Evolutionary conservation across 1,140 invertebrate species (phyloP).

Genomic region (Dryas iulia): DNA sequence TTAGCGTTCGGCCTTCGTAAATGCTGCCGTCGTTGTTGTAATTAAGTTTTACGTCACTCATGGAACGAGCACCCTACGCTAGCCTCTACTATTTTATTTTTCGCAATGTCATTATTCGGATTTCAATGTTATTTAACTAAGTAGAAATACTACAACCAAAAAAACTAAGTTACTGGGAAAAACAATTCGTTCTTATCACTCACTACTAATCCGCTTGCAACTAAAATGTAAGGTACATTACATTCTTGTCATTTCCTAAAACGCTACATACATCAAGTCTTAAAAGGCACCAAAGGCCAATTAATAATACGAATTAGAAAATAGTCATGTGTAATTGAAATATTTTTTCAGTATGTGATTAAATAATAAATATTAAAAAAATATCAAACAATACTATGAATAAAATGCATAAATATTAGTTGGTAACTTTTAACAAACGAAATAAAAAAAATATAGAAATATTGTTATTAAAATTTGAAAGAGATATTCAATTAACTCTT

Average conservation of each 20-base stretch:
- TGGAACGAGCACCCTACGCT: slow-evolving; percentile 65
- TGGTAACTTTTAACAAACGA: too few relatives aligned
- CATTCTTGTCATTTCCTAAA: too few relatives aligned
- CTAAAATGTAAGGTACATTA: not conserved
- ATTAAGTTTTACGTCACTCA: slow-evolving; percentile 77
- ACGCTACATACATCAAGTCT: not conserved
- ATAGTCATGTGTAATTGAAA: too few relatives aligned
- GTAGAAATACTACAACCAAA: not conserved
- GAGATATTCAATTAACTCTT: not conserved
- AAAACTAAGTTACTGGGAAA: not conserved
- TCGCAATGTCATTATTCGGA: slow-evolving; percentile 54
- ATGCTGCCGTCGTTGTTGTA: slow-evolving; percentile 68
- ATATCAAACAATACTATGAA: too few relatives aligned
- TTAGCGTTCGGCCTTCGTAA: slow-evolving; percentile 65
- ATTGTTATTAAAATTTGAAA: not conserved
- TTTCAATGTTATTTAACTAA: not conserved
- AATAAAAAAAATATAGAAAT: too few relatives aligned
- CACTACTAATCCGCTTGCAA: not conserved
- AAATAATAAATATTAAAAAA: too few relatives aligned
- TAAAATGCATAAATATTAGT: too few relatives aligned
- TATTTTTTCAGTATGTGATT: too few relatives aligned
- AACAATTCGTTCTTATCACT: not conserved
- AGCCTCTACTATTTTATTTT: slow-evolving; percentile 68
- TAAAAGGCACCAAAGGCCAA: too few relatives aligned
- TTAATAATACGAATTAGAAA: too few relatives aligned